Evolutionary conservation across 2,113 vertebrate species (phyloP).

Genomic region (Phyllopteryx taeniolatus): DNA sequence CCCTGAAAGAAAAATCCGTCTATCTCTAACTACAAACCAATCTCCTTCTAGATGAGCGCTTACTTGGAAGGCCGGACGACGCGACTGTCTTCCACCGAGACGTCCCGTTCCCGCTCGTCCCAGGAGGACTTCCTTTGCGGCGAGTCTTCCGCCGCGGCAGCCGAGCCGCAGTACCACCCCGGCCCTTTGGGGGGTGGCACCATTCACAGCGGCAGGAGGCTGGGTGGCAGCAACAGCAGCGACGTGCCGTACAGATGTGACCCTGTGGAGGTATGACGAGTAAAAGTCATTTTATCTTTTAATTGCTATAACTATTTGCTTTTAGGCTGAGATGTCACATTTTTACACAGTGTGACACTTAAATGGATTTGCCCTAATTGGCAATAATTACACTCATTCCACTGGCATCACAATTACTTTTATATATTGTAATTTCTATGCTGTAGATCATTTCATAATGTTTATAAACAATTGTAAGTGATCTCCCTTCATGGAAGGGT

Average conservation of each 20-base stretch:
- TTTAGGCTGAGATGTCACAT: background rate
- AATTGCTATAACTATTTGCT: too few relatives aligned
- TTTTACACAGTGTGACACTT: background rate
- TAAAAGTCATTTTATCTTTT: background rate
- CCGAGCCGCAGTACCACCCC: constrained; percentile 67
- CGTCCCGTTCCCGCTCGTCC: constrained; percentile 93
- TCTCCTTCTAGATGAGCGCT: constrained; percentile 83
- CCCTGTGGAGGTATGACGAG: constrained; percentile 54
- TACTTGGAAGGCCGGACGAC: constrained; percentile 89
- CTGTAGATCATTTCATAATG: background rate
- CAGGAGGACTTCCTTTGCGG: constrained; percentile 82
- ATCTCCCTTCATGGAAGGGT: too few relatives aligned
- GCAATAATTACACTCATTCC: background rate
- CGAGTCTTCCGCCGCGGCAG: constrained; percentile 33
- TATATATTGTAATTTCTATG: background rate
- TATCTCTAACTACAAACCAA: too few relatives aligned
- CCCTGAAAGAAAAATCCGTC: too few relatives aligned
- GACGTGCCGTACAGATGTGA: constrained; percentile 65
- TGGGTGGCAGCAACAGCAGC: constrained; percentile 67
- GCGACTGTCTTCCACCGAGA: constrained; percentile 93
- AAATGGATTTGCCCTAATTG: background rate
- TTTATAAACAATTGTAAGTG: too few relatives aligned
- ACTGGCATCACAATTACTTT: background rate
- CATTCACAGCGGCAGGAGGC: constrained; percentile 59
- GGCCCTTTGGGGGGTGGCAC: constrained; percentile 51